Percentiles rank a stretch among this genome's conserved stretches.
These are phyloP conservation scores for Danionella dracula DNA, from an alignment of 2,797 vertebrate genomes.

Conservation along the genomic window DNA sequence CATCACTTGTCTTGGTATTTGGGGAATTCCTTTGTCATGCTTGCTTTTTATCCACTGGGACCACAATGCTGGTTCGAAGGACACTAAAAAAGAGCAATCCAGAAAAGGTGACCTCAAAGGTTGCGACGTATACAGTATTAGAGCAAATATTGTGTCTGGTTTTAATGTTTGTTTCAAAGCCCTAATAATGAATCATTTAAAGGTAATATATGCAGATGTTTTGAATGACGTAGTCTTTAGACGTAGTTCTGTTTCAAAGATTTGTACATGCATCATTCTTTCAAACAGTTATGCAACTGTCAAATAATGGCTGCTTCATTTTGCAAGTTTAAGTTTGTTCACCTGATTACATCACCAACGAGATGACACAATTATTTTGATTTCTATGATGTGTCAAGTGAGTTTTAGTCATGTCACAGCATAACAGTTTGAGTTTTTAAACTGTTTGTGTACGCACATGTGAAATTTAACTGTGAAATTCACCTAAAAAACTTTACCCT, in stretches of 20 bases:
- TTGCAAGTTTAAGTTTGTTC: neutral
- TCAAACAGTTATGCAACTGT: neutral
- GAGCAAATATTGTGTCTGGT: too few relatives aligned
- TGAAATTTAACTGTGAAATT: too few relatives aligned
- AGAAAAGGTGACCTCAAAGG: neutral
- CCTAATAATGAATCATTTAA: too few relatives aligned
- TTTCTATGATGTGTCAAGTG: neutral
- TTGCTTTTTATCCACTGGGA: constrained; percentile 3
- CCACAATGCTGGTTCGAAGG: neutral
- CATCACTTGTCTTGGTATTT: neutral
- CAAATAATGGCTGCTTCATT: neutral
- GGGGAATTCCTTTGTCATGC: constrained; percentile 1
- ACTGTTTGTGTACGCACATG: too few relatives aligned
- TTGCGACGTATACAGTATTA: too few relatives aligned
- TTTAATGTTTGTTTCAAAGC: too few relatives aligned
- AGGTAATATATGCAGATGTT: too few relatives aligned
- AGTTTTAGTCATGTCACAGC: neutral
- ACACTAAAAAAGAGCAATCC: neutral
- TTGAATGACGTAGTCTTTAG: too few relatives aligned
- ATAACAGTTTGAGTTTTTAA: neutral
- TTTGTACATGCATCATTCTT: neutral
- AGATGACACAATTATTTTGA: neutral
- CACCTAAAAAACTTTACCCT: too few relatives aligned
- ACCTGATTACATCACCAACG: neutral
- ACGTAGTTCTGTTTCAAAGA: neutral